phyloP scores from a whole-genome alignment of 2,888 invertebrate species.

The Desoria tigrina region DNA sequence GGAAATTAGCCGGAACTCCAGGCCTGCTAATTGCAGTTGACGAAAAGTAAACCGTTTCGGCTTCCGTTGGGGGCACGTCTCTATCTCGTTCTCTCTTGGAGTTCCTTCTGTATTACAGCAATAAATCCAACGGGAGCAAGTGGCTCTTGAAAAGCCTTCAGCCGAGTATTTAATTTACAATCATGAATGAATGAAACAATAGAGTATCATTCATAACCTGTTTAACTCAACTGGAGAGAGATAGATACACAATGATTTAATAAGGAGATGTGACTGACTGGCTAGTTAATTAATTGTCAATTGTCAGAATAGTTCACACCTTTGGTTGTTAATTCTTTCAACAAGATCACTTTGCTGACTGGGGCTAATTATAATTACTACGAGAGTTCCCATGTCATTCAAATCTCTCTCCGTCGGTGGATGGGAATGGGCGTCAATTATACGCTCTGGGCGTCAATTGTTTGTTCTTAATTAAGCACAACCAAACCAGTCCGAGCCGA shows the following conservation, averaged over 20 bases:
- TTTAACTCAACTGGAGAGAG: conserved; percentile 13
- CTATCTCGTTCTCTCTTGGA: too few species aligned
- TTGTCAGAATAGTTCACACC: conserved; percentile 26
- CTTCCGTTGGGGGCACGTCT: neutral
- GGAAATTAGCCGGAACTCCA: conserved; percentile 22
- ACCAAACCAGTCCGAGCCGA: conserved; percentile 23
- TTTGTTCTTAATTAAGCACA: conserved; percentile 27
- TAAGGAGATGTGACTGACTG: conserved; percentile 20
- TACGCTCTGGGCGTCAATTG: conserved; percentile 28
- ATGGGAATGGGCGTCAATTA: conserved; percentile 21
- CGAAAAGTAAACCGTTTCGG: neutral
- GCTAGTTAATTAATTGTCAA: conserved; percentile 25
- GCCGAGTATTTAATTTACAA: neutral
- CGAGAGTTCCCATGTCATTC: conserved; percentile 24
- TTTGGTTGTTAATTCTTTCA: conserved; percentile 27
- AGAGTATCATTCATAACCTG: conserved; percentile 3
- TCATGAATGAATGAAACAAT: neutral
- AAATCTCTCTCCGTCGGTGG: conserved; percentile 11
- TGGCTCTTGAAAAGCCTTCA: neutral
- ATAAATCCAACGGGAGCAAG: neutral
- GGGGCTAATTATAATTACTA: conserved; percentile 20
- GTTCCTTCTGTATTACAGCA: neutral
- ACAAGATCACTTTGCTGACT: conserved; percentile 23
- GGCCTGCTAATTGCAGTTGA: conserved; percentile 13
- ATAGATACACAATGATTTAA: conserved; percentile 7